Evolutionary conservation across 2,888 invertebrate genomes (phyloP), one percentile per base, ranked within the genome.

Genomic region (Plebejus argus): DNA sequence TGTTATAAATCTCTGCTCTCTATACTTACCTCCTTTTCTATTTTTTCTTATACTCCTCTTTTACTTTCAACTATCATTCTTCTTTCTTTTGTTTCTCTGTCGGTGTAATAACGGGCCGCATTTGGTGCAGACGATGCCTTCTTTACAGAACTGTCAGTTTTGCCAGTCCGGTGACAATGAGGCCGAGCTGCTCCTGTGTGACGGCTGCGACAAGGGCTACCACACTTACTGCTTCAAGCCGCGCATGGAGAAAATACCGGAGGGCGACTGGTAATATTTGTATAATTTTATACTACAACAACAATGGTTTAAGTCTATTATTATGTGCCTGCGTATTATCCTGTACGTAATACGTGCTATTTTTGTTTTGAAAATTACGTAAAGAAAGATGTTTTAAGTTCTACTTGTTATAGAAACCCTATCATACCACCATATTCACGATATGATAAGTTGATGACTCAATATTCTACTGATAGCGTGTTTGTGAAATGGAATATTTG

Each of bases 221-320:
- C 99, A 99, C 94, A 99, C 99, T 75, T 99, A 99, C 90, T 99
- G 99, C 94, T 99, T 99, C 95, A 98, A 98, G 93, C 99, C 99
- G 81, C 96, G 97, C 89, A 97, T 99, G 97, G 98, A 98, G 79
- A 97, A 97, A 86, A 99, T 99, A 90, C 99, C 99, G 23, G 99
- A 99, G 83, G 99, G 99, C 49, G 99, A 99, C 90, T 99, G 99
- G 99, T 98, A 87, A 95, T 96, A 80, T n/a, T 56, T 10, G 4
- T 61, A 53, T 28, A 28, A 28, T 28, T 28, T 28, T 28, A 28
- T 28, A 2, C 2, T 28, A 28, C 28, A 28, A 28, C 28, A 28
- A 28, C 28, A 28, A 28, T 28, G 28, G 1, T 28, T 28, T 28
- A 28, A 1, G 28, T 28, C 28, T 28, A 28, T 28, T 28, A 28